Percentiles rank a stretch among this genome's conserved stretches.
phyloP scores from a whole-genome alignment of 35 echinoderm and acorn worm species.

The Acanthaster planci region DNA sequence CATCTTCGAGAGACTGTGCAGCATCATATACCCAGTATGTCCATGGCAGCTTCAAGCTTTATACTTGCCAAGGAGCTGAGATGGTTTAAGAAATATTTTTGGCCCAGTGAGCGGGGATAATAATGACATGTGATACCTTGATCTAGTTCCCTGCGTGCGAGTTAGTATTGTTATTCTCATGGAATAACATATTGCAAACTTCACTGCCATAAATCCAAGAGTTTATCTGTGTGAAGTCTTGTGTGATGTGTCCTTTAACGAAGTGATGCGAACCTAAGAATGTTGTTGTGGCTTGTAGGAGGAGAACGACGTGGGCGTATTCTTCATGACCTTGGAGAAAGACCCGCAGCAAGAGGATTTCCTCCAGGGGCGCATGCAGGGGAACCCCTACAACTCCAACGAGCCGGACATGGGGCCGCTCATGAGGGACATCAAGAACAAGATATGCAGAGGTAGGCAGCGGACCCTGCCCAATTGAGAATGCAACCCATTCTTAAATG shows the following conservation, averaged over 20 bases:
- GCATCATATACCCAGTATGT: conserved; percentile 95
- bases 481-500: background rate
- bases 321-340: conserved; percentile 98
- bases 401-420: conserved; percentile 87
- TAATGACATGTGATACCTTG: too few relatives aligned
- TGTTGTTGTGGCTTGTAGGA: conserved; percentile 53
- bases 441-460: conserved; percentile 94
- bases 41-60: background rate
- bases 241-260: too few relatives aligned
- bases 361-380: conserved; percentile 92
- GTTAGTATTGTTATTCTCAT: too few relatives aligned
- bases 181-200: too few relatives aligned
- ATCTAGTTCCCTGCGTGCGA: too few relatives aligned
- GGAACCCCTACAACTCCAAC: conserved; percentile 95
- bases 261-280: too few relatives aligned
- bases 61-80: background rate
- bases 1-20: conserved; percentile 98
- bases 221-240: too few relatives aligned
- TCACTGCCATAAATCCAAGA: too few relatives aligned
- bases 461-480: background rate
- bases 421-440: conserved; percentile 99
- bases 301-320: conserved; percentile 97
- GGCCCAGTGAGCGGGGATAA: too few relatives aligned
- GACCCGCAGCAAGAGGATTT: conserved; percentile 98
- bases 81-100: too few relatives aligned